Evolutionary conservation across 2,797 vertebrate species (phyloP), one percentile per base, ranked within the genome.

Genomic region (Todus mexicanus): DNA sequence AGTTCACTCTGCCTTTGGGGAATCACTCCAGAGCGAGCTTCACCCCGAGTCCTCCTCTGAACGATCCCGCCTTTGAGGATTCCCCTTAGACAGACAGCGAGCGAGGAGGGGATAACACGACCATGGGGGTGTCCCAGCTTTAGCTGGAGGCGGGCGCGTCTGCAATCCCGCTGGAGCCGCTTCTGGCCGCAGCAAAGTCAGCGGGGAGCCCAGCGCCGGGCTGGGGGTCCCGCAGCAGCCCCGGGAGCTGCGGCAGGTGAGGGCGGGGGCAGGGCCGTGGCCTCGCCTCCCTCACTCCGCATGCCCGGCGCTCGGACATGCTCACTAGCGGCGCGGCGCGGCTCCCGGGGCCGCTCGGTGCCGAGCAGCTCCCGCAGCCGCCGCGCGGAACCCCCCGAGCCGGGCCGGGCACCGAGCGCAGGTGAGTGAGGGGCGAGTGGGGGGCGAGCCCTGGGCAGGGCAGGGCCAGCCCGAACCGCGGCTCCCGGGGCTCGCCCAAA

Each of bases 261-360:
- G 89, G 90, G 87, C 92, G 92, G 94, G 70, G 92, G 91, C 93
- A 56, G 93, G 57, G 82, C 82, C 63, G 63, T 42, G 64, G 88
- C 80, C 74, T 60, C 61, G 3, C 76, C 66, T 75, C 68, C 79
- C 87, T 87, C 94, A 94, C 77, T 81, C 94, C 94, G 94, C 94
- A 95, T 94, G 94, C 94, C 94, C 94, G 92, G 92, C 81, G 87
- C 92, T 94, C 94, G 92, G 92, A 95, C 94, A 95, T 95, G 94
- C 94, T 95, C 94, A 95, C 89, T 93, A 81, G 91, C 91, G 75
- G 79, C 75, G 47, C 87, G 80, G 80, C 75, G 61, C 87, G 84
- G 91, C 91, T 86, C 80, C 88, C 71, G 66, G 22, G 87, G 91
- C 57, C 93, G 71, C 37, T 74, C 57, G 51, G 51, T 17, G 42